Conservation (phyloP, 2,797 vertebrate genomes). For the Alosa sapidissima region DNA sequence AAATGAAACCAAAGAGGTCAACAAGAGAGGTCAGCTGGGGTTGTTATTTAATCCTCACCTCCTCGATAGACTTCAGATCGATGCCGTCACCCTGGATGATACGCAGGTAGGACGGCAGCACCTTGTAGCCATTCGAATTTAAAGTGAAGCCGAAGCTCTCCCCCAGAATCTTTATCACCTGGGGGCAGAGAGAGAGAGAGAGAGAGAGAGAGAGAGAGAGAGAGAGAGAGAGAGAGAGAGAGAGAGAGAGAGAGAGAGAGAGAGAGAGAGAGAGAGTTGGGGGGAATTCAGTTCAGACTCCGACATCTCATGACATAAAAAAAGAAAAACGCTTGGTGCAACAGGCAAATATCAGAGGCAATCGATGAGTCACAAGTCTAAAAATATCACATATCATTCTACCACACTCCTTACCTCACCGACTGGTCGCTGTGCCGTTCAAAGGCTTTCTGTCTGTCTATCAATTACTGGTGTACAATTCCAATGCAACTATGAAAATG, state of each 20-base stretch:
- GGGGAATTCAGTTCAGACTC: background rate
- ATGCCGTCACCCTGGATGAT: conserved; percentile 80
- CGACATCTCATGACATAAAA: background rate
- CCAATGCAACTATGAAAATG: background rate
- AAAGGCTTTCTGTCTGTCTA: background rate
- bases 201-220: background rate
- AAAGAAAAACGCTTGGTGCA: background rate
- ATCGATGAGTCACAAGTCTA: conserved; percentile 24
- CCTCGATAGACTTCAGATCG: conserved; percentile 70
- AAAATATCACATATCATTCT: background rate
- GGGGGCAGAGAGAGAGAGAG: background rate
- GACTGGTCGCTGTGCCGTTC: background rate
- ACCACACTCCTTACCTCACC: background rate
- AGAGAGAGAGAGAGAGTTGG: background rate
- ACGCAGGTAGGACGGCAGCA: conserved; percentile 74
- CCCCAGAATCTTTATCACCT: conserved; percentile 78
- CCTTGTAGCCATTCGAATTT: conserved; percentile 74
- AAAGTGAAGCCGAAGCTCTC: conserved; percentile 71
- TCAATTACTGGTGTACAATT: background rate
- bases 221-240: background rate
- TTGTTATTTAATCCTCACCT: conserved; percentile 58
- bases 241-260: background rate
- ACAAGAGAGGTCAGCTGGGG: too few relatives aligned
- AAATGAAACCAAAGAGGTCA: background rate
- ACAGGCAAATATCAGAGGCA: conserved; percentile 5